Base-by-base conservation (phyloP, 2,888 invertebrate species). In the Oligia latruncula region DNA sequence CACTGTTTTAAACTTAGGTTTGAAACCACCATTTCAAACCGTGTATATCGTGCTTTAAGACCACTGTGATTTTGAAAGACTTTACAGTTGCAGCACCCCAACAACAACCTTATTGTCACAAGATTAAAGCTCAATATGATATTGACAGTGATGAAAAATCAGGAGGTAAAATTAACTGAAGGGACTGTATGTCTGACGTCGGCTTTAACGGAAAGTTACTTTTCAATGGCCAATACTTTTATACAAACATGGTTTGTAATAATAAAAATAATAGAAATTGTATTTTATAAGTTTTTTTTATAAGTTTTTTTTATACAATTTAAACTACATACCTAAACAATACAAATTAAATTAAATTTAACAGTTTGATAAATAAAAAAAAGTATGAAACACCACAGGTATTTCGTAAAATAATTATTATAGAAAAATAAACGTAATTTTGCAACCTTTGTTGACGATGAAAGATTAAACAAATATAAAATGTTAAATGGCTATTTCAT, bases 201-300 rank as follows among this genome's bases (percentile, higher is more conserved):
- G 20, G 40, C 17, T 71, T 3, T 40, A 71, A 65, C 43, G 29
- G 17, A 82, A 62, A 67, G 67, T 75, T 82, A 68, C 49, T 68
- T 52, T 11, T 29, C 11, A 66, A 35, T 23, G 17, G 73, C 83
- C 70, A 71, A 29, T 23, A 66, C 23, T 70, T 73, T 66, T 66
- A 67, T 64, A 82, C 82, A 62, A 82, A 83, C 46, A 15, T 35
- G 46, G 65, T 79, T 84, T 84, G 49, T 80, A 73, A 75, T 29
- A 80, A 80, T 75, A 70, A 68, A 78, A 74, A 40, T 62, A 65
- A 62, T 74, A 52, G 20, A 75, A 55, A 58, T 62, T 43, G 9
- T 62, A 60, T 40, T 46, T 67, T 2, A 43, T 65, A 52, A 0
- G 29, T 73, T 76, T 58, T 43, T 83, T 84, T 80, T n/a, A 46